A percentile compares a stretch with the other conserved stretches of the same genome.
These are phyloP conservation scores for Bambusicola thoracicus DNA, from an alignment of 2,113 vertebrate genomes.

Conservation along the genomic window DNA sequence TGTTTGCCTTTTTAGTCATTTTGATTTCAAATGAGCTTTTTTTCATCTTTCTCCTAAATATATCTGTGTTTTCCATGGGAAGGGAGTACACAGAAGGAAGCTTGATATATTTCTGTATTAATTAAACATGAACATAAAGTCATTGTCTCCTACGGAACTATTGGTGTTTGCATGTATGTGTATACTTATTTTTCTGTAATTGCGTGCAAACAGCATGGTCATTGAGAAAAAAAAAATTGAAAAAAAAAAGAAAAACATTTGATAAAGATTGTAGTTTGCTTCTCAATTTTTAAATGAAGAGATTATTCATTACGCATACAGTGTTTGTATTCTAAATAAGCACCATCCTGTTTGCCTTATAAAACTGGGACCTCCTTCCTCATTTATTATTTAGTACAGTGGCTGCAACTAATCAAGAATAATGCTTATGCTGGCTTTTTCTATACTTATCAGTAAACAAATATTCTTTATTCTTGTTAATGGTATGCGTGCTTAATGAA, in stretches of 20 bases:
- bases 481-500: conserved; percentile 1
- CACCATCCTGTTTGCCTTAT: neutral
- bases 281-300: neutral
- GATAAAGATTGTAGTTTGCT: neutral
- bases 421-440: neutral
- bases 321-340: neutral
- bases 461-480: neutral
- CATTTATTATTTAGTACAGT: conserved; percentile 1
- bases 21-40: neutral
- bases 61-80: neutral
- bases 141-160: neutral
- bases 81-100: neutral
- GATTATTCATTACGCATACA: neutral
- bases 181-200: neutral
- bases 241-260: neutral
- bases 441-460: neutral
- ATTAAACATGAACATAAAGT: neutral
- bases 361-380: neutral
- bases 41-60: neutral
- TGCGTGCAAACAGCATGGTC: neutral
- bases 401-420: neutral
- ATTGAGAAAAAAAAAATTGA: neutral
- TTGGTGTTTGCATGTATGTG: neutral
- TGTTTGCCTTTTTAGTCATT: neutral
- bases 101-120: neutral